phyloP scores from a whole-genome alignment of 1,140 invertebrate species.

The Campodea augens region DNA sequence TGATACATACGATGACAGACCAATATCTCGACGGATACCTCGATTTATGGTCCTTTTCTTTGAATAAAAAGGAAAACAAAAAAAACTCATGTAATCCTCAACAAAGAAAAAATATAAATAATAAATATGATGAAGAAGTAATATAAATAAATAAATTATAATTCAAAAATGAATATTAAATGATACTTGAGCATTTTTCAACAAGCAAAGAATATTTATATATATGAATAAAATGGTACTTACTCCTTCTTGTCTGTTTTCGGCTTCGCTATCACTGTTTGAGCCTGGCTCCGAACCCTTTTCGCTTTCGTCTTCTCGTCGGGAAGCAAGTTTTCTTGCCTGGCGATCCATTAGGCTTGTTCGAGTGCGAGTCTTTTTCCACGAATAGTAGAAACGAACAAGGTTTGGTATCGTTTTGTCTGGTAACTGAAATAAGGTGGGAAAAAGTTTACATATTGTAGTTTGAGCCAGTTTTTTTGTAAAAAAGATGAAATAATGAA shows the following conservation, averaged over 20 bases:
- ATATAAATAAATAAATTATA: too few relatives aligned
- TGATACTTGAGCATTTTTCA: too few relatives aligned
- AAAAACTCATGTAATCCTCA: too few relatives aligned
- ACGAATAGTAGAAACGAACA: conserved; percentile 96
- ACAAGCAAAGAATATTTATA: too few relatives aligned
- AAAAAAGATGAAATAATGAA: too few relatives aligned
- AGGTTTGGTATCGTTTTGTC: conserved; percentile 91
- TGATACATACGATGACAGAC: conserved; percentile 27
- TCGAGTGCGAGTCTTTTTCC: conserved; percentile 85
- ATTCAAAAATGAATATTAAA: too few relatives aligned
- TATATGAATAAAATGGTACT: too few relatives aligned
- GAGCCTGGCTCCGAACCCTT: conserved; percentile 50
- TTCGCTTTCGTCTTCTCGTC: conserved; percentile 48
- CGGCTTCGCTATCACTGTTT: conserved; percentile 68
- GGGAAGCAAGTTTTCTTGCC: conserved; percentile 42
- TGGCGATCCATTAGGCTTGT: conserved; percentile 86
- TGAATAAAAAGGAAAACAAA: conserved; percentile 18
- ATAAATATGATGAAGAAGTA: too few relatives aligned
- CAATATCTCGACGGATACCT: conserved; percentile 50
- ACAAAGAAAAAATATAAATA: too few relatives aligned
- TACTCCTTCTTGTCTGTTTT: conserved; percentile 52
- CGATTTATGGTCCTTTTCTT: conserved; percentile 61
- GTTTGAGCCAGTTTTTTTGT: too few relatives aligned
- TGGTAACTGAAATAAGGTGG: conserved; percentile 46
- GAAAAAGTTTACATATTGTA: too few relatives aligned